Conservation (phyloP, 35 echinoderm and acorn worm species). For the Ptychodera flava region DNA sequence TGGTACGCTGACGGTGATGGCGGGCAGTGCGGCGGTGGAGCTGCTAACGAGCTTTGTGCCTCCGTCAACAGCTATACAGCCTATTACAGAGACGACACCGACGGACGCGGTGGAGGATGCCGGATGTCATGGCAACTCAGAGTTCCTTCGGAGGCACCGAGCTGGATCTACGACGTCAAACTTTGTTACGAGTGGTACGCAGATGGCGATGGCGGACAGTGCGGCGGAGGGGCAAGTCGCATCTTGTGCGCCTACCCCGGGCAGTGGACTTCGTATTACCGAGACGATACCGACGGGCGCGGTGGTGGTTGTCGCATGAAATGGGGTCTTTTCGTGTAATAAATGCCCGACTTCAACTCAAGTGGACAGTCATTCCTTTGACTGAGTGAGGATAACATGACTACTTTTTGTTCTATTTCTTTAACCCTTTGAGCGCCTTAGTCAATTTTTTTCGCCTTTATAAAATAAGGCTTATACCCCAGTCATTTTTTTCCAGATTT, state of each 20-base stretch:
- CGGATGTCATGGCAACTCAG: conserved; percentile 25
- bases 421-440: too few species aligned
- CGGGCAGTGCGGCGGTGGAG: not conserved
- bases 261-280: conserved; percentile 12
- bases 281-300: conserved; percentile 26
- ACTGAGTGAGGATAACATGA: too few species aligned
- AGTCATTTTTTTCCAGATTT: too few species aligned
- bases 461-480: too few species aligned
- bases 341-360: too few species aligned
- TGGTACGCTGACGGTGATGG: conserved; percentile 28
- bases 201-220: conserved; percentile 25
- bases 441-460: too few species aligned
- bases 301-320: conserved; percentile 16
- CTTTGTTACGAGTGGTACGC: conserved; percentile 18
- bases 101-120: conserved; percentile 21
- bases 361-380: too few species aligned
- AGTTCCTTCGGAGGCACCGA: not conserved
- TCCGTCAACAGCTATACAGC: conserved; percentile 20
- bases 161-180: conserved; percentile 22
- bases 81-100: conserved; percentile 29
- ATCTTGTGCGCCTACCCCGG: conserved; percentile 3
- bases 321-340: too few species aligned
- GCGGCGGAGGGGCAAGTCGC: not conserved
- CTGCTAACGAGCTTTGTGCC: not conserved
- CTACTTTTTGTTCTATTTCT: too few species aligned